These are phyloP conservation scores for Hemicrepidius hirtus DNA, from an alignment of 2,888 invertebrate genomes.

Conservation along the genomic window DNA sequence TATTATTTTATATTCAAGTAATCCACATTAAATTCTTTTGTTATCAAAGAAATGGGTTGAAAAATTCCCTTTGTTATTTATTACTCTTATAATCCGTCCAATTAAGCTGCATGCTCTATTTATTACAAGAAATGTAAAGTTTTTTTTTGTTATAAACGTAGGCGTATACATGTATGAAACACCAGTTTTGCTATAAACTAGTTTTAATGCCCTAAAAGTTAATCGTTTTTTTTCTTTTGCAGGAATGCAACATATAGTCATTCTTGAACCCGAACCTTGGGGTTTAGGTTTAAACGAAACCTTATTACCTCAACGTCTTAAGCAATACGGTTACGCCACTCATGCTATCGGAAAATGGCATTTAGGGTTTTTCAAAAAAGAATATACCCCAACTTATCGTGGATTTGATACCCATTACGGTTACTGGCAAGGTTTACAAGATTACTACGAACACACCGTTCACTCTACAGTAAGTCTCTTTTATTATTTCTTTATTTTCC, in stretches of 20 bases:
- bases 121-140: slow-evolving; percentile 15
- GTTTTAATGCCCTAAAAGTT: background rate
- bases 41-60: background rate
- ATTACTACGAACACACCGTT: slow-evolving; percentile 83
- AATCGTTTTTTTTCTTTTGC: background rate
- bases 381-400: slow-evolving; percentile 82
- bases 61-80: background rate
- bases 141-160: background rate
- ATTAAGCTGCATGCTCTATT: slow-evolving; percentile 15
- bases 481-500: no score
- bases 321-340: slow-evolving; percentile 81
- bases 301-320: slow-evolving; percentile 78
- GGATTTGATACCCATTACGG: slow-evolving; percentile 91
- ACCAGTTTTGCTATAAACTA: background rate
- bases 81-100: background rate
- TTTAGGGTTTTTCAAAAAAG: slow-evolving; percentile 84
- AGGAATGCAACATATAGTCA: slow-evolving; percentile 84
- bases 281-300: slow-evolving; percentile 80
- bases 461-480: slow-evolving; percentile 71
- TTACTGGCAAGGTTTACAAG: slow-evolving; percentile 87
- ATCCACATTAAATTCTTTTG: no score
- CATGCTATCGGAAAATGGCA: slow-evolving; percentile 92
- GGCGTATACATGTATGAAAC: slow-evolving; percentile 17
- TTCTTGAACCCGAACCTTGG: slow-evolving; percentile 82
- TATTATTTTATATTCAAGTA: background rate